A percentile compares a stretch with the other conserved stretches of the same genome.
phyloP scores from a whole-genome alignment of 2,113 vertebrate genomes.

The Centropus unirufus region DNA sequence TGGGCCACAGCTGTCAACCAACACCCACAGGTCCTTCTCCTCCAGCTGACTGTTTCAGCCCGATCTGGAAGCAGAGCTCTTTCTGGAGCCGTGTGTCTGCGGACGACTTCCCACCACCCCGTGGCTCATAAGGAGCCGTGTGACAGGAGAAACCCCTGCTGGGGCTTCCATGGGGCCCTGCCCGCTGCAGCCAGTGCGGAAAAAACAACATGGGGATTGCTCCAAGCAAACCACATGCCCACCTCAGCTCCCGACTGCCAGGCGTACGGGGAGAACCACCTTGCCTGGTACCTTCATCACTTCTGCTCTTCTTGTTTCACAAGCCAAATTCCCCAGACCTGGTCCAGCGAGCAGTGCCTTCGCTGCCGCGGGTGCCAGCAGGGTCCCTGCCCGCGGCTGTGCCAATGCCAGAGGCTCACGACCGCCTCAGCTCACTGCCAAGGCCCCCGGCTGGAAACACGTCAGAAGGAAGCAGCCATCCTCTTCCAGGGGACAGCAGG shows the following conservation, averaged over 20 bases:
- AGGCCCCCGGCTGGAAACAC: fast-evolving
- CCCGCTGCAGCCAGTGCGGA: background rate
- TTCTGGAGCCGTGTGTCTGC: background rate
- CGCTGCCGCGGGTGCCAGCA: background rate
- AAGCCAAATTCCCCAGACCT: background rate
- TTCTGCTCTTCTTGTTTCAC: background rate
- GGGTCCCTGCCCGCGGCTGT: background rate
- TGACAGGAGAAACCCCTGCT: background rate
- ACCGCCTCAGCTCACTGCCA: background rate
- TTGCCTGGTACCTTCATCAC: fast-evolving
- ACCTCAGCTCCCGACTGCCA: background rate
- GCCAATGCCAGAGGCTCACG: background rate
- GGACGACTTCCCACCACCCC: background rate
- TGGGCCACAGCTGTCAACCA: too few species aligned
- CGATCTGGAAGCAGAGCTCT: background rate
- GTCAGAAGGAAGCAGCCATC: background rate
- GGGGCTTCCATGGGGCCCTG: background rate
- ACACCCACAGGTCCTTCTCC: too few species aligned
- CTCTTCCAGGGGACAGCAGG: background rate
- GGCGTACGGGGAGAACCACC: background rate
- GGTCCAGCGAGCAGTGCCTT: fast-evolving
- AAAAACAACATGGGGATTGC: background rate
- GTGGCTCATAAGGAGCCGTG: background rate
- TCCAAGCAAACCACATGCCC: background rate
- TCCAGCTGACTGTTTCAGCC: background rate